Conservation (phyloP, 2,797 vertebrate genomes). For the Schizothorax lantsangensis region DNA sequence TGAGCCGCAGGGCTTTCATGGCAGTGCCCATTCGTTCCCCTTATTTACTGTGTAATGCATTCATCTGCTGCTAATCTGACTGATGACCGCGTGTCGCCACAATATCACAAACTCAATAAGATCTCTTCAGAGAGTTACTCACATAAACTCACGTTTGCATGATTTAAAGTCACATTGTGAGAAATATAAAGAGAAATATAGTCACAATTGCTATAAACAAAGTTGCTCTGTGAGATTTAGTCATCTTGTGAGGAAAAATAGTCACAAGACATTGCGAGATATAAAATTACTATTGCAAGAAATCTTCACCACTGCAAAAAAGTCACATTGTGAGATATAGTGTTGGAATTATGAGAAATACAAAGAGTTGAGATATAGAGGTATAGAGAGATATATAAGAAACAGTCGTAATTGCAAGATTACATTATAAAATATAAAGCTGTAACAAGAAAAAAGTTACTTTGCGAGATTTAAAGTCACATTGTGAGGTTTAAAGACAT, state of each 20-base stretch:
- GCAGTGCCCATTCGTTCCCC: constrained; percentile 18
- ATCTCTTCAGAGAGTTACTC: background rate
- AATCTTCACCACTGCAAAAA: background rate
- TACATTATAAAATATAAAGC: no score
- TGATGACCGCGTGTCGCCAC: background rate
- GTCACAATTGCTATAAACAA: background rate
- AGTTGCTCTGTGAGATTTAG: background rate
- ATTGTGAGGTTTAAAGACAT: background rate
- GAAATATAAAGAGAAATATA: background rate
- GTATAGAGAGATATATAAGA: background rate
- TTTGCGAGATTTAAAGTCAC: no score
- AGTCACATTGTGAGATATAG: background rate
- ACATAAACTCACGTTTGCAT: background rate
- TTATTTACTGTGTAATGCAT: background rate
- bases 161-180: background rate
- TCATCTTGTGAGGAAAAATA: background rate
- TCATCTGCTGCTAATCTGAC: background rate
- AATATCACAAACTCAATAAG: background rate
- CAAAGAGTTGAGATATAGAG: background rate
- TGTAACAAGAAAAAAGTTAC: background rate
- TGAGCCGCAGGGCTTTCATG: background rate
- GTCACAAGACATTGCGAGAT: background rate
- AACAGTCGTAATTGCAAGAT: background rate
- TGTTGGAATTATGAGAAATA: background rate
- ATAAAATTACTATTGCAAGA: background rate